Evolutionary conservation across 2,797 vertebrate genomes (phyloP), one percentile per base, ranked within the genome.

Genomic region (Hapalemur alaotrensis): DNA sequence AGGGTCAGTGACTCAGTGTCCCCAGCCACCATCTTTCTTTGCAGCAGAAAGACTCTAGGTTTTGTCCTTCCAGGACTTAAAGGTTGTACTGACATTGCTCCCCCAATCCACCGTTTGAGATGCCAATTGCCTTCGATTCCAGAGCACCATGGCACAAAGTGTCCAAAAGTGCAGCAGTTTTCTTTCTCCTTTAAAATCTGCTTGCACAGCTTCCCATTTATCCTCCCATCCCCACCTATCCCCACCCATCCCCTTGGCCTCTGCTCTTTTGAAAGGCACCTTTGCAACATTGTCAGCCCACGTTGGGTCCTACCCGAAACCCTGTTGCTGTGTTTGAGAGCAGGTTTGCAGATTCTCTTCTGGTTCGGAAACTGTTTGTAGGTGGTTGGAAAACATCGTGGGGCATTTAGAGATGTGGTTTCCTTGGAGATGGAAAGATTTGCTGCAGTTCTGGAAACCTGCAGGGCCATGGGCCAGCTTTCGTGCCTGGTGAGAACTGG

Each of bases 391-490:
- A 93, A 96, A 91, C 30, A 14, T 63, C 1, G 61, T 0, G 2
- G 59, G 69, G 89, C 91, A 79, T 93, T 95, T 78, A 48, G 76
- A 92, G 91, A 93, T 81, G 80, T 0, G 0, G 95, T 97, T 97
- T 90, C 95, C 94, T 81, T 95, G 96, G 93, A 87, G 89, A 97
- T 87, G 38, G 83, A 10, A 59, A 35, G 76, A 57, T 93, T 76
- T 69, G 63, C 70, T 15, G 61, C 67, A 25, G 70, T 81, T 69
- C 96, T 18, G 28, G 89, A 93, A 38, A 38, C 67, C 94, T 52
- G 61, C 54, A 4, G 30, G 93, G 85, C 80, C 18, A 0, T 0
- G 11, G 48, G 30, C 63, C 28, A 61, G 81, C 84, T 32, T 91
- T 57, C 54, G 59, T 67, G 76, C 43, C 54, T 69, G 92, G 75